A percentile compares a stretch with the other conserved stretches of the same genome.
phyloP scores from a whole-genome alignment of 2,888 invertebrate genomes.

The Blomia tropicalis region DNA sequence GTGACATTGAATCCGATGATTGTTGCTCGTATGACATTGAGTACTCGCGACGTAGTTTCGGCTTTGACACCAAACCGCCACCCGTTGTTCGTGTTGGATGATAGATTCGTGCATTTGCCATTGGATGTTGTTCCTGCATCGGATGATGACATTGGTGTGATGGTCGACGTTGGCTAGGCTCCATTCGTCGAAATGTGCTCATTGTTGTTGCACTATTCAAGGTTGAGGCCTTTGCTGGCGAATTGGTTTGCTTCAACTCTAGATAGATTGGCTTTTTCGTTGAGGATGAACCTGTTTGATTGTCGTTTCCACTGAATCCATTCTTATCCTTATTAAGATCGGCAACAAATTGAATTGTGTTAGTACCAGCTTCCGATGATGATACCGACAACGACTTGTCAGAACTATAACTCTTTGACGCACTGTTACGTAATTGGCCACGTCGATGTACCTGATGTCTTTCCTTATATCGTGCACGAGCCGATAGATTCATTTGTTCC shows the following conservation, averaged over 20 bases:
- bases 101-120: constrained; percentile 1
- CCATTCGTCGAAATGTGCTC: neutral
- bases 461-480: constrained; percentile 15
- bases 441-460: constrained; percentile 1
- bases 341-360: neutral
- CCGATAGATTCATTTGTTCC: constrained; percentile 4
- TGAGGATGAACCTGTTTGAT: neutral
- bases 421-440: neutral
- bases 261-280: neutral
- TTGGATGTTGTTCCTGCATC: neutral
- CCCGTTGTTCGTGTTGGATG: neutral
- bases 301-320: neutral
- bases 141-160: neutral
- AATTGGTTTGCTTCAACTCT: constrained; percentile 7
- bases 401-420: constrained; percentile 2
- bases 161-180: neutral
- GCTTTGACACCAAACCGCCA: too few relatives aligned
- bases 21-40: constrained; percentile 2
- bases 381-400: neutral
- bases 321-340: neutral
- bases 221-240: neutral
- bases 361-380: neutral
- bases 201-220: neutral
- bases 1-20: too few relatives aligned
- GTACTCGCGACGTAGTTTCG: constrained; percentile 11